These are phyloP conservation scores for Aspidiotus destructor DNA, from an alignment of 2,888 invertebrate species.

Conservation along the genomic window DNA sequence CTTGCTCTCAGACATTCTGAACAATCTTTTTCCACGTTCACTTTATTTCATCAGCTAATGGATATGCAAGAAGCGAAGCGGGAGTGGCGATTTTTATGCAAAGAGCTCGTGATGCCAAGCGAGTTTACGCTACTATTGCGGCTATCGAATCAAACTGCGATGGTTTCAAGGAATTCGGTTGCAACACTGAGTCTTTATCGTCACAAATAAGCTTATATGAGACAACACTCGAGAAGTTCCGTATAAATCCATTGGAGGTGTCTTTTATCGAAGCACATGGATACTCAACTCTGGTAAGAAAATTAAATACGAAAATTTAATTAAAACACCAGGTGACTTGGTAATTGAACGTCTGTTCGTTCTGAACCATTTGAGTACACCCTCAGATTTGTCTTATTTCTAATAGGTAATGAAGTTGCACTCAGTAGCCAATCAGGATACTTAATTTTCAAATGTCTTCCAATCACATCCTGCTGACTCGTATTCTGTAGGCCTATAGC, in stretches of 20 bases:
- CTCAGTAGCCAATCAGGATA: no score
- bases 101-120: conserved; percentile 60
- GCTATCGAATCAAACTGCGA: conserved; percentile 87
- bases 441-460: no score
- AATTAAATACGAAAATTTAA: no score
- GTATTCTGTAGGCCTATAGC: no score
- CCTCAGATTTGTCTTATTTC: no score
- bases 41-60: conserved; percentile 54
- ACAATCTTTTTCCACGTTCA: not conserved
- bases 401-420: no score
- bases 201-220: conserved; percentile 72
- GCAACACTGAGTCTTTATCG: conserved; percentile 68
- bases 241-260: conserved; percentile 71
- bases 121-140: conserved; percentile 77
- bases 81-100: conserved; percentile 73
- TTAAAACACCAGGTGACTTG: no score
- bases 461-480: no score
- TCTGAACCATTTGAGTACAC: no score
- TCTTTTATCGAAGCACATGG: conserved; percentile 95
- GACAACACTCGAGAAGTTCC: conserved; percentile 76
- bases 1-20: no score
- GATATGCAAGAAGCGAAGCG: conserved; percentile 86
- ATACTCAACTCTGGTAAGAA: conserved; percentile 78
- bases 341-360: no score
- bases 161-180: conserved; percentile 81